Percentiles rank a stretch among this genome's conserved stretches.
Conservation (phyloP, 2,113 vertebrate species). For the Cinclus mexicanus region DNA sequence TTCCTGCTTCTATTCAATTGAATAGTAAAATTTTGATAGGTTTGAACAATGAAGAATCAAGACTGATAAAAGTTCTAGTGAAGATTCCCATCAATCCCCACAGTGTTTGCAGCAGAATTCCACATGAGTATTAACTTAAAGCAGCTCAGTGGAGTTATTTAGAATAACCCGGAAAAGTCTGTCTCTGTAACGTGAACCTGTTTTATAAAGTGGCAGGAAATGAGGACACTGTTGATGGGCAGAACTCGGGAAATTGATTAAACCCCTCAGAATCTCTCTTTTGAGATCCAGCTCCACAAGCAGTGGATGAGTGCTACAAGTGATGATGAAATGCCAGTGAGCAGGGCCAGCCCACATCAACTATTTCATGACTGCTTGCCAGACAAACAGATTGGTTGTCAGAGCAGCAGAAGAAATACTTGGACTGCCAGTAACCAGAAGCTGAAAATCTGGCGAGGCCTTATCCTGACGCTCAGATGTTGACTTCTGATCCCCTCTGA, state of each 20-base stretch:
- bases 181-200: constrained; percentile 1
- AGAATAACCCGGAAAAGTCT: neutral
- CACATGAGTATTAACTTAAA: neutral
- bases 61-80: neutral
- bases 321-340: neutral
- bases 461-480: neutral
- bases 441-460: neutral
- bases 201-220: constrained; percentile 49
- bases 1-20: neutral
- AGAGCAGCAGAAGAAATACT: constrained; percentile 2
- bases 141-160: neutral
- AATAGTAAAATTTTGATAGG: neutral
- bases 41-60: neutral
- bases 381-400: neutral
- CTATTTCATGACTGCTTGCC: neutral
- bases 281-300: neutral
- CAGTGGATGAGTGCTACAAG: neutral
- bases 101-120: neutral
- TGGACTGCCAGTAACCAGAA: neutral
- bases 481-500: neutral
- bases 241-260: constrained; percentile 29
- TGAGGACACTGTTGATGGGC: constrained; percentile 23
- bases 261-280: constrained; percentile 1
- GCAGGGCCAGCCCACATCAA: neutral
- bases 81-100: neutral